phyloP scores from a whole-genome alignment of 2,888 invertebrate species.

The Vandiemenella viatica region DNA sequence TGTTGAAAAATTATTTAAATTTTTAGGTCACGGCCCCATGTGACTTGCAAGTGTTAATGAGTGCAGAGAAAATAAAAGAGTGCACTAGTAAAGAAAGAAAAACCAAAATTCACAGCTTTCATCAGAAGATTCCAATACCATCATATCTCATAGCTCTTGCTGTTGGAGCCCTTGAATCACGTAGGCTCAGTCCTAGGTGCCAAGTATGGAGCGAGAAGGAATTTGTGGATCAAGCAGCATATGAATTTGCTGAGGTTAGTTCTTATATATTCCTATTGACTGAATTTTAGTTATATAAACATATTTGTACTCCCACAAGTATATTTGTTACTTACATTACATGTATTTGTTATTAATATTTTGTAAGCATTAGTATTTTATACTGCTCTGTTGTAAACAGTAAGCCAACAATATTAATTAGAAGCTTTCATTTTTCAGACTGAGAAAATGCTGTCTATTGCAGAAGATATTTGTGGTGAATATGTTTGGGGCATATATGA shows the following conservation, averaged over 20 bases:
- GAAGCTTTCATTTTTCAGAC: no score
- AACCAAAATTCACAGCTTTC: constrained; percentile 41
- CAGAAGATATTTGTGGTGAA: constrained; percentile 70
- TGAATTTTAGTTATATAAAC: not conserved
- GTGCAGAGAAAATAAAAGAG: constrained; percentile 44
- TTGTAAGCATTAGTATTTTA: not conserved
- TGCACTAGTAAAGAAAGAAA: constrained; percentile 27
- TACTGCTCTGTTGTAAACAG: no score
- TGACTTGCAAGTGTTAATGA: constrained; percentile 74
- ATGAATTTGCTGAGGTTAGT: constrained; percentile 63
- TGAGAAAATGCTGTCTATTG: constrained; percentile 62
- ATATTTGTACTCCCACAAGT: no score
- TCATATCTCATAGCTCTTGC: constrained; percentile 83
- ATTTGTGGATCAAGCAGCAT: constrained; percentile 64
- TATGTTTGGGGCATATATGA: constrained; percentile 89
- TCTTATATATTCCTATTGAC: no score
- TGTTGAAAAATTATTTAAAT: no score
- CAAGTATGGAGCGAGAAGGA: constrained; percentile 83
- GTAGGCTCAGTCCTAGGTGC: constrained; percentile 61
- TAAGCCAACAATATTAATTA: no score
- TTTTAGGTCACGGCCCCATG: constrained; percentile 51
- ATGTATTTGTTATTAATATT: no score
- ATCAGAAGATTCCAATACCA: constrained; percentile 69
- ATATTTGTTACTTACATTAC: no score
- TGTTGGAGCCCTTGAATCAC: constrained; percentile 62